Evolutionary conservation across 2,113 vertebrate genomes (phyloP), one percentile per base, ranked within the genome.

Genomic region (Eulemur macaco): DNA sequence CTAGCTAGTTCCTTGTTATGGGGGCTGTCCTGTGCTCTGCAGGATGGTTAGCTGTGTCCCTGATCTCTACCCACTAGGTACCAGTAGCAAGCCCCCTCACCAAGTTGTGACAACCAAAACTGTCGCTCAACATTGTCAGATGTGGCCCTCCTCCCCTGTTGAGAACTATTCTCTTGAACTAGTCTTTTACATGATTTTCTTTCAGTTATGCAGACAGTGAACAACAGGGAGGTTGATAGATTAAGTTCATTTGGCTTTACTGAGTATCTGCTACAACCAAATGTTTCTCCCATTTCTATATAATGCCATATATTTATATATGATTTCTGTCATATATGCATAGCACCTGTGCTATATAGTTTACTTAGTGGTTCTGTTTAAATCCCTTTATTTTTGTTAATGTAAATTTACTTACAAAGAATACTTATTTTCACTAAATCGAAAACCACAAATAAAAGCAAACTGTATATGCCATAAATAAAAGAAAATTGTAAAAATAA

Each of bases 321-420:
- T 81, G 21, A 52, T 84, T 85, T 69, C 42, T 94, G 58, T 89
- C n/a, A 20, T 47, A 37, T 37, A 37, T 50, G 12, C 60, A 54
- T 20, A 34, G 56, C 9, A 50, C 4, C 25, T 92, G 27, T 91
- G 47, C 37, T 95, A 10, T 95, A 12, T 82, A 89, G 96, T 81
- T 94, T 94, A 3, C 76, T 86, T 64, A 78, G 73, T 85, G 71
- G 34, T 96, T 92, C 87, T 85, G 39, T 87, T 92, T 90, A 91
- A 90, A 63, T 71, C 29, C 85, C 23, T 21, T 87, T 71, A 64
- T 69, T 91, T 91, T 90, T 80, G 69, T 74, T 85, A 20, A 82
- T 34, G 14, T 77, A 34, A 89, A 86, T 76, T 95, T 95, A 81
- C 15, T 94, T 86, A 52, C 29, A 68, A 42, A 78, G 45, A 89